These are phyloP conservation scores for Grallaria varia DNA, from an alignment of 2,113 vertebrate genomes.

Conservation along the genomic window DNA sequence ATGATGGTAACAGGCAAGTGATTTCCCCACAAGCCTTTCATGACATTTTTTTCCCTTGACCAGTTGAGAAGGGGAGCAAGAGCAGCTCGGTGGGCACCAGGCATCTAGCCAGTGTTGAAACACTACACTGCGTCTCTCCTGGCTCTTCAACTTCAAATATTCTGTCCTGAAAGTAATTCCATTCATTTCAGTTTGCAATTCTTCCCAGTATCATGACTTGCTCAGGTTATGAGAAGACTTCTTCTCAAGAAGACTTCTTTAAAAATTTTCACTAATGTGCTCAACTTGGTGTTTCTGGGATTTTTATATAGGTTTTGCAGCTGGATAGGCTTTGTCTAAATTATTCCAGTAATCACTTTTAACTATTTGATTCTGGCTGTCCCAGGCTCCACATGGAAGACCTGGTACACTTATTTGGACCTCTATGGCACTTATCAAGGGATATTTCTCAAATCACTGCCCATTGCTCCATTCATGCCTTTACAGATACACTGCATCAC, in stretches of 20 bases:
- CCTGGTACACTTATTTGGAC: background rate
- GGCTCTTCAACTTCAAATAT: background rate
- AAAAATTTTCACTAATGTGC: background rate
- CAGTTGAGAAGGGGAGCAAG: background rate
- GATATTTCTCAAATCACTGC: background rate
- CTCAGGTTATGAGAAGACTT: no score
- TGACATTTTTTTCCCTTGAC: background rate
- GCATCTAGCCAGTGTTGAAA: background rate
- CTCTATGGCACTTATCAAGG: background rate
- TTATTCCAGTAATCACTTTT: background rate
- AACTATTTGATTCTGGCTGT: background rate
- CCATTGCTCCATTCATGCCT: background rate
- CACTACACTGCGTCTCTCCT: accelerated
- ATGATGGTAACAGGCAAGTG: accelerated
- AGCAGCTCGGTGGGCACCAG: background rate
- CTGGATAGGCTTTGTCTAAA: background rate
- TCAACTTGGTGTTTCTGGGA: accelerated
- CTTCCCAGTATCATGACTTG: background rate
- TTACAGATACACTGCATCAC: background rate
- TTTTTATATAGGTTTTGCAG: background rate
- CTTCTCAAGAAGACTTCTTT: no score
- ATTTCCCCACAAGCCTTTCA: background rate
- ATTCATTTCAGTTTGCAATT: background rate
- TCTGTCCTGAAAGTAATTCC: background rate
- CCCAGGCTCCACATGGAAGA: background rate